Conservation (phyloP, 2,113 vertebrate species). For the Hippocampus guttulatus region DNA sequence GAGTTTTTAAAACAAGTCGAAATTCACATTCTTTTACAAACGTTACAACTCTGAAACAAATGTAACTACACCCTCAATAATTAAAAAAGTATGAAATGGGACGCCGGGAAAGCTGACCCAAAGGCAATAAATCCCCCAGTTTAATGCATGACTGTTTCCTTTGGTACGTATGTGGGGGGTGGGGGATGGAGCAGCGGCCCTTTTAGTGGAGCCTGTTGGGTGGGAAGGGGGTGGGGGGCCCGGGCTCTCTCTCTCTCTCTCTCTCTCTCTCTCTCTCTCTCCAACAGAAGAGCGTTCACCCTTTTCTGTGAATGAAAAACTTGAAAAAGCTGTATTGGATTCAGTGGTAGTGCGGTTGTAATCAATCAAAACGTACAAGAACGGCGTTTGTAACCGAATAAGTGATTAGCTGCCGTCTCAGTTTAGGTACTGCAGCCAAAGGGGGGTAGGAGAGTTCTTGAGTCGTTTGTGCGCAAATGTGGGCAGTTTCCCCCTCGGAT, state of each 20-base stretch:
- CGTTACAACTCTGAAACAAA: conserved; percentile 48
- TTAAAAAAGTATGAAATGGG: conserved; percentile 63
- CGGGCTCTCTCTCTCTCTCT: conserved; percentile 41
- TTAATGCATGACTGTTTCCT: conserved; percentile 91
- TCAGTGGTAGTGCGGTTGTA: background rate
- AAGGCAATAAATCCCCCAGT: conserved; percentile 88
- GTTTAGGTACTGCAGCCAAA: background rate
- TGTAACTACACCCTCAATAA: conserved; percentile 5
- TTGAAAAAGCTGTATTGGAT: background rate
- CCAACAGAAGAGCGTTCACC: background rate
- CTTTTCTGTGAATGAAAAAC: conserved; percentile 1
- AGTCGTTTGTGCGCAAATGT: background rate
- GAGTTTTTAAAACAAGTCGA: background rate
- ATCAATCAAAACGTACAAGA: background rate
- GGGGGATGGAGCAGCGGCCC: conserved; percentile 73
- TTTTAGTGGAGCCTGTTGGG: conserved; percentile 46
- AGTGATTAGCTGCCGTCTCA: background rate
- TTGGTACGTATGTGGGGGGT: conserved; percentile 82
- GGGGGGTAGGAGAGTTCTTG: background rate
- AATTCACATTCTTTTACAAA: background rate
- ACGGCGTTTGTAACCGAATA: background rate
- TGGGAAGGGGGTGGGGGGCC: conserved; percentile 42
- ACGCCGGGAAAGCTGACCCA: conserved; percentile 78
- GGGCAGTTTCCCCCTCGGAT: background rate
- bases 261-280: no score